These are phyloP conservation scores for Scolopax mira DNA, from an alignment of 2,113 vertebrate genomes.

Conservation along the genomic window DNA sequence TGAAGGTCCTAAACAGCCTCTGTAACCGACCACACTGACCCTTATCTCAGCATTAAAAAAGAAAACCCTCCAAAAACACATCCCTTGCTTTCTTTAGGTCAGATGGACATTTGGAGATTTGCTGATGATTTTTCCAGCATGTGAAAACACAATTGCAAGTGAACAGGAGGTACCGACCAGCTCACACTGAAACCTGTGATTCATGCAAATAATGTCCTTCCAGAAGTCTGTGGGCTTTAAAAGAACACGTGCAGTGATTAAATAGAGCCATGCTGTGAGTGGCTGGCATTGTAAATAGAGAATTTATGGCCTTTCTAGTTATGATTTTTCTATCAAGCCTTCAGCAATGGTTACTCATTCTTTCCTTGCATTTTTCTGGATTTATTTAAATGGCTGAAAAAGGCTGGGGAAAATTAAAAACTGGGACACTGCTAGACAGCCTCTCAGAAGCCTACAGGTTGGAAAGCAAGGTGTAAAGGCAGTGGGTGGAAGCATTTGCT, in stretches of 20 bases:
- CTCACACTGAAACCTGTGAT: conserved; percentile 3
- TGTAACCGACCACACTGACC: not conserved
- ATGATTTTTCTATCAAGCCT: not conserved
- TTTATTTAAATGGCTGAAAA: conserved; percentile 13
- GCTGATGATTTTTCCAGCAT: conserved; percentile 2
- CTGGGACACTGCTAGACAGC: not conserved
- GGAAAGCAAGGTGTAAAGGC: not conserved
- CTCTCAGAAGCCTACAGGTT: not conserved
- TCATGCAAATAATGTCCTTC: not conserved
- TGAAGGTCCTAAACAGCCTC: not conserved
- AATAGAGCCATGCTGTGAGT: conserved; percentile 17
- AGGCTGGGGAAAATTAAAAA: not conserved
- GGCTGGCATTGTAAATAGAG: conserved; percentile 15
- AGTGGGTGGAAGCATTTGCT: not conserved
- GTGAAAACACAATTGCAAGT: not conserved
- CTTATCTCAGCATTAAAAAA: not conserved
- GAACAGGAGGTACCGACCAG: not conserved
- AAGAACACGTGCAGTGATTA: conserved; percentile 21
- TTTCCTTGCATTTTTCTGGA: conserved; percentile 6
- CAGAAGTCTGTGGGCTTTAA: conserved; percentile 26
- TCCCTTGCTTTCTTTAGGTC: not conserved
- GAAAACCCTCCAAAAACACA: not conserved
- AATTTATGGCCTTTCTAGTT: not conserved
- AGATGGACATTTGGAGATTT: not conserved
- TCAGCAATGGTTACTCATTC: not conserved